A percentile compares a stretch with the other conserved stretches of the same genome.
phyloP scores from a whole-genome alignment of 2,888 invertebrate genomes.

The Ditylenchus weischeri region DNA sequence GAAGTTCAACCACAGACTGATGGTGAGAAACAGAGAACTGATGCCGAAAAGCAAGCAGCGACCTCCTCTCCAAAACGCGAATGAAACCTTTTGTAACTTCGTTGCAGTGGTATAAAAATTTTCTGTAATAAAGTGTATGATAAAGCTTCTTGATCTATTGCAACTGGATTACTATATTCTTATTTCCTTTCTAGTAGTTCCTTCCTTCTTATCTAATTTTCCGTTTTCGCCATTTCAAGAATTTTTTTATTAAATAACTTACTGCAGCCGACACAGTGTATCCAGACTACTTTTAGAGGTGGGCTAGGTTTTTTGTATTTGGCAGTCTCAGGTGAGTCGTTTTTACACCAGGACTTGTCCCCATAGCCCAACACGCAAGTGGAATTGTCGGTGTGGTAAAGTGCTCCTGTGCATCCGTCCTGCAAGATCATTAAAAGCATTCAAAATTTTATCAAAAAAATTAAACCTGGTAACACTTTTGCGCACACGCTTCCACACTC shows the following conservation, averaged over 20 bases:
- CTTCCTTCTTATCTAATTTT: too few species aligned
- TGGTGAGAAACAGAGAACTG: too few species aligned
- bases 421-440: slow-evolving; percentile 17
- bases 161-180: too few species aligned
- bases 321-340: neutral
- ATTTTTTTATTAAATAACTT: slow-evolving; percentile 3
- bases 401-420: slow-evolving; percentile 52
- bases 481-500: slow-evolving; percentile 47
- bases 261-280: slow-evolving; percentile 49
- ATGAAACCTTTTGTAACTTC: too few species aligned
- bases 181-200: too few species aligned
- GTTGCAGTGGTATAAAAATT: too few species aligned
- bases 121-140: too few species aligned
- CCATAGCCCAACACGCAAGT: slow-evolving; percentile 46
- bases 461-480: slow-evolving; percentile 47
- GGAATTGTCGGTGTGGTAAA: slow-evolving; percentile 35
- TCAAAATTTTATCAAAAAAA: neutral
- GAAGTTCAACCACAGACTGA: too few species aligned
- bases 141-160: too few species aligned
- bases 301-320: neutral
- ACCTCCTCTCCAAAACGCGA: too few species aligned
- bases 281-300: slow-evolving; percentile 36
- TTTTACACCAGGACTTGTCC: slow-evolving; percentile 23
- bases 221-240: too few species aligned
- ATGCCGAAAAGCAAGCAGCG: too few species aligned